Evolutionary conservation across 2,797 vertebrate genomes (phyloP).

Genomic region (Limnodromus scolopaceus): DNA sequence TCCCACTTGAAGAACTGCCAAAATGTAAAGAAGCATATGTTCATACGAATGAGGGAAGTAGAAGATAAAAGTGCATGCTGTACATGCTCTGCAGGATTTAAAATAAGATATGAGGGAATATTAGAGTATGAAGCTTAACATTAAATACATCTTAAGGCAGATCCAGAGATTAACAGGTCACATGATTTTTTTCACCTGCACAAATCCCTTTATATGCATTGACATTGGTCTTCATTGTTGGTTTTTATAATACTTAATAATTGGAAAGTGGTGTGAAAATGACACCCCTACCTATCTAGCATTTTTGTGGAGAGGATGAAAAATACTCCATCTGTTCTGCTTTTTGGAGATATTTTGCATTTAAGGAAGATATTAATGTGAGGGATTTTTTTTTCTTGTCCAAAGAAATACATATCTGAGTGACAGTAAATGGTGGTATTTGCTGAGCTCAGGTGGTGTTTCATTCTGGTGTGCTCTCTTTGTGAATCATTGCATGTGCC

Average conservation of each 20-base stretch:
- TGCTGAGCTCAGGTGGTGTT: not conserved
- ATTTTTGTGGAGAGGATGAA: not conserved
- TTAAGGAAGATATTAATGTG: not conserved
- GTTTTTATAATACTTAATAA: not conserved
- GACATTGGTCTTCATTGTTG: not conserved
- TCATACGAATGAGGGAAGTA: not conserved
- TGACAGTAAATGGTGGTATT: not conserved
- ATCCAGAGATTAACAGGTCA: not conserved
- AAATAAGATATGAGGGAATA: not conserved
- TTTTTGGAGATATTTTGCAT: not conserved
- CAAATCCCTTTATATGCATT: not conserved
- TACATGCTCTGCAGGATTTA: not conserved
- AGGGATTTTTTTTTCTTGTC: accelerated
- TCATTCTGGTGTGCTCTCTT: not conserved
- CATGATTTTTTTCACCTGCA: not conserved
- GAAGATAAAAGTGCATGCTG: not conserved
- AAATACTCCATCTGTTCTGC: not conserved
- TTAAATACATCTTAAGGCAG: not conserved
- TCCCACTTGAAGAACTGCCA: not conserved
- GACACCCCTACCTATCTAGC: accelerated
- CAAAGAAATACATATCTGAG: not conserved
- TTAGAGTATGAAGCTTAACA: not conserved
- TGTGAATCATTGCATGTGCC: not conserved
- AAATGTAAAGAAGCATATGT: not conserved
- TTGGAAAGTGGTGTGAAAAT: not conserved